phyloP scores from a whole-genome alignment of 2,888 invertebrate genomes.

The Mythimna vitellina region DNA sequence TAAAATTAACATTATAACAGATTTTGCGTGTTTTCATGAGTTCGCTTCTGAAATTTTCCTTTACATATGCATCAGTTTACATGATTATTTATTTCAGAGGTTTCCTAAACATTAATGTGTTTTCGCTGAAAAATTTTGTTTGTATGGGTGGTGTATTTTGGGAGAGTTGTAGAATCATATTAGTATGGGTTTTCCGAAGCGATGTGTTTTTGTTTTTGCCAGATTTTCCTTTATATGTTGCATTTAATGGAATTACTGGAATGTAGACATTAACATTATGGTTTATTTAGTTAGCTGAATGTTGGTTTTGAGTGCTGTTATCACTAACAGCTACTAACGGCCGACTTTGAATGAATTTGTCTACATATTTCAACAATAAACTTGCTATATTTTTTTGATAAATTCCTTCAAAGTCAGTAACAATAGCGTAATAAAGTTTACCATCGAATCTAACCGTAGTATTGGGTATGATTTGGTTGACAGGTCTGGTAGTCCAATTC shows the following conservation, averaged over 20 bases:
- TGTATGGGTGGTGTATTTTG: constrained; percentile 69
- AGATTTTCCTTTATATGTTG: constrained; percentile 56
- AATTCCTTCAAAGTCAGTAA: constrained; percentile 85
- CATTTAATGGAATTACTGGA: constrained; percentile 49
- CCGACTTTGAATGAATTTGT: constrained; percentile 84
- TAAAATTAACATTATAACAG: constrained; percentile 60
- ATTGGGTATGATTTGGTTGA: constrained; percentile 86
- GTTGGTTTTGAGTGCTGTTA: constrained; percentile 85
- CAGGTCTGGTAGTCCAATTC: constrained; percentile 97
- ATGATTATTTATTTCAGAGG: constrained; percentile 61
- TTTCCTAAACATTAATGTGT: constrained; percentile 64
- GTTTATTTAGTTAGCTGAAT: constrained; percentile 65
- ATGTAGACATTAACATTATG: constrained; percentile 64
- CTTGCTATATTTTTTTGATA: constrained; percentile 10
- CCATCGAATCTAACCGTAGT: constrained; percentile 86
- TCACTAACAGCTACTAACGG: constrained; percentile 90
- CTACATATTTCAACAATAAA: neutral
- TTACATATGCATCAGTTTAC: constrained; percentile 58
- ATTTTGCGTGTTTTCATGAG: constrained; percentile 60
- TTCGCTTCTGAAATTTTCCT: constrained; percentile 59
- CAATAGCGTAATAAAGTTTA: constrained; percentile 46
- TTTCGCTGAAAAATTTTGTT: constrained; percentile 65
- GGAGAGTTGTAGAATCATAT: constrained; percentile 64
- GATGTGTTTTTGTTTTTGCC: constrained; percentile 63
- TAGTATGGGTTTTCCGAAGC: constrained; percentile 54